Conservation (phyloP, 2,888 invertebrate species). For the Trissoscelio sp. region DNA sequence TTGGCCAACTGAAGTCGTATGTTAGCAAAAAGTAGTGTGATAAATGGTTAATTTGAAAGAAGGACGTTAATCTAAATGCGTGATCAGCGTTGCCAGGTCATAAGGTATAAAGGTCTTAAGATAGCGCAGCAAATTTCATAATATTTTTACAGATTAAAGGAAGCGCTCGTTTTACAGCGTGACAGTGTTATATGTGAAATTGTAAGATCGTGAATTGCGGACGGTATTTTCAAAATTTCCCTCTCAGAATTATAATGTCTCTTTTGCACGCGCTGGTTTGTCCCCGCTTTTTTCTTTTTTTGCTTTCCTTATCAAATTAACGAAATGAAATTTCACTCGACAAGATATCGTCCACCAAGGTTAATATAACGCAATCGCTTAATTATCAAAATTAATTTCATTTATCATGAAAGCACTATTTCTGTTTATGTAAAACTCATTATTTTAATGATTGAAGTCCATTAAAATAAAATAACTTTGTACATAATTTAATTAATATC, state of each 20-base stretch:
- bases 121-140: slow-evolving; percentile 28
- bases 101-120: slow-evolving; percentile 31
- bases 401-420: too few relatives aligned
- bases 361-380: too few relatives aligned
- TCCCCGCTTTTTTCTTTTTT: not conserved
- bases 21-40: slow-evolving; percentile 19
- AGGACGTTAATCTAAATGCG: slow-evolving; percentile 35
- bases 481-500: too few relatives aligned
- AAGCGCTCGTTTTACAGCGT: slow-evolving; percentile 1
- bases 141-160: slow-evolving; percentile 28
- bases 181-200: slow-evolving; percentile 23
- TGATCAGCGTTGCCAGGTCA: slow-evolving; percentile 12
- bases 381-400: too few relatives aligned
- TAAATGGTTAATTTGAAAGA: slow-evolving; percentile 36
- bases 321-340: too few relatives aligned
- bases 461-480: too few relatives aligned
- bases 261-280: not conserved
- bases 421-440: too few relatives aligned
- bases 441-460: too few relatives aligned
- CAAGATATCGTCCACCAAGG: too few relatives aligned
- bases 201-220: slow-evolving; percentile 6
- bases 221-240: slow-evolving; percentile 12
- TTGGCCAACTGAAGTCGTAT: slow-evolving; percentile 21
- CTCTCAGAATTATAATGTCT: not conserved
- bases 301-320: too few relatives aligned